Evolutionary conservation across 2,113 vertebrate species (phyloP).

Genomic region (Pedionomus torquatus): DNA sequence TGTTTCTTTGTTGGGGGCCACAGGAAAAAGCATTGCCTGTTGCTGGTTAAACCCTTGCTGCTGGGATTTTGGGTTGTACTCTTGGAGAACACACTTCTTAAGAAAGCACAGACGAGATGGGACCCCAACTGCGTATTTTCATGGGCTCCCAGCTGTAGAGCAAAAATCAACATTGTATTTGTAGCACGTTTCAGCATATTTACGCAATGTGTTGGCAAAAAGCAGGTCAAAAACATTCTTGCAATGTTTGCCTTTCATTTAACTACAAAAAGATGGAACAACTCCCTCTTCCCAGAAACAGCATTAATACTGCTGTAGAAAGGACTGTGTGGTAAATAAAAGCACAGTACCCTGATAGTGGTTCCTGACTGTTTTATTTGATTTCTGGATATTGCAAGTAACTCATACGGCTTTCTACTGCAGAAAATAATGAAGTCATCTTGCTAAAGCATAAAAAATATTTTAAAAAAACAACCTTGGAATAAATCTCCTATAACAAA

Average conservation of each 20-base stretch:
- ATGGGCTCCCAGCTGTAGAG: background rate
- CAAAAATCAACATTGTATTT: background rate
- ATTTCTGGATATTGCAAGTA: background rate
- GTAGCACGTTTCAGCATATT: background rate
- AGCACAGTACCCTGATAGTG: accelerated
- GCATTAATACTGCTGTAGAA: background rate
- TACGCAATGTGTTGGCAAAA: background rate
- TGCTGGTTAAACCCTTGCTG: background rate
- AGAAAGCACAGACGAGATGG: accelerated
- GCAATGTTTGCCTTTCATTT: background rate
- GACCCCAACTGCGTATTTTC: background rate
- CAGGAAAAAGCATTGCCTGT: background rate
- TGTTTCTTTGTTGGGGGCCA: too few species aligned
- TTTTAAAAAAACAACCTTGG: background rate
- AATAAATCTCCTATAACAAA: background rate
- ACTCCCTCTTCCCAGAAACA: background rate
- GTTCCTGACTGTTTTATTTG: background rate
- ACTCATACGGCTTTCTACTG: background rate
- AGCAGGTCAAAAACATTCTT: accelerated
- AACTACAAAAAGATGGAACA: background rate
- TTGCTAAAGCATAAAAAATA: background rate
- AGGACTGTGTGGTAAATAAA: background rate
- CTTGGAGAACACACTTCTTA: background rate
- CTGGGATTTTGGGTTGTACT: background rate
- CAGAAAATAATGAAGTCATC: background rate